Conservation (phyloP, 2,888 invertebrate species). For the Chrysina gloriosa region DNA sequence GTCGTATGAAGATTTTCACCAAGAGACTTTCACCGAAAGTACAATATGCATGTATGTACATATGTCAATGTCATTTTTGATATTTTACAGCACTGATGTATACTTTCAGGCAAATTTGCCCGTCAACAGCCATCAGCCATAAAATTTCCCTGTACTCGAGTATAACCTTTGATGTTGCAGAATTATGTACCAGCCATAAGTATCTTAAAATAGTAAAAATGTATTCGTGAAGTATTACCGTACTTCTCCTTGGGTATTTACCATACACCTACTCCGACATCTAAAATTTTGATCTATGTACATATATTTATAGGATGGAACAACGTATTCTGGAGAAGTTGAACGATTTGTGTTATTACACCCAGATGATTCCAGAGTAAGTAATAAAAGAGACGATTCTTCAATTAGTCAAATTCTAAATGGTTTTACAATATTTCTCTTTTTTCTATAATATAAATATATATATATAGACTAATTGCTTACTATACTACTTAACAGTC, state of each 20-base stretch:
- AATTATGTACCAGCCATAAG: neutral
- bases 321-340: neutral
- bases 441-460: too few relatives aligned
- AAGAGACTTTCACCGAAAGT: too few relatives aligned
- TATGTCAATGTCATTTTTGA: constrained; percentile 13
- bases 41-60: neutral
- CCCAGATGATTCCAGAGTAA: neutral
- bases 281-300: too few relatives aligned
- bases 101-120: neutral
- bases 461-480: neutral
- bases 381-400: too few relatives aligned
- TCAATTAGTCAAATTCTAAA: too few relatives aligned
- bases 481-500: neutral
- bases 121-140: neutral
- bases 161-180: neutral
- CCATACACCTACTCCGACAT: too few relatives aligned
- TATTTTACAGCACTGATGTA: neutral
- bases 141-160: neutral
- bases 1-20: too few relatives aligned
- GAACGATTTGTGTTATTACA: neutral
- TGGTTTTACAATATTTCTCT: neutral
- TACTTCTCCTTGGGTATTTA: constrained; percentile 4
- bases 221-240: neutral
- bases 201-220: constrained; percentile 5
- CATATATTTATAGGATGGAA: constrained; percentile 29